These are phyloP conservation scores for Rhinophrynus dorsalis DNA, from an alignment of 2,797 vertebrate species.

Conservation along the genomic window DNA sequence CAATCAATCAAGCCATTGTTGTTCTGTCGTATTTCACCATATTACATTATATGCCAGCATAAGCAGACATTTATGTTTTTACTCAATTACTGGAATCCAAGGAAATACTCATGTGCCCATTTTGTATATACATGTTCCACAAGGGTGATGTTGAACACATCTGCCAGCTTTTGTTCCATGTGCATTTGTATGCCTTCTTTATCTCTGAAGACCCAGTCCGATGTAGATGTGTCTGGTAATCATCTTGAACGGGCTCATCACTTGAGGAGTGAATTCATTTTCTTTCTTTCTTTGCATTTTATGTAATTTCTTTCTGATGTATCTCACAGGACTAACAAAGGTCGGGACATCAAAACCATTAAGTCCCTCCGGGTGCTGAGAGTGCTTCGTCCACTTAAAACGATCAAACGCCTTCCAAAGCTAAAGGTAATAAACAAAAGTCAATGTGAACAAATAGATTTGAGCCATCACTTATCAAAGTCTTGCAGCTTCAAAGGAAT, in stretches of 20 bases:
- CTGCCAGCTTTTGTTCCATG: constrained; percentile 1
- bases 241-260: constrained; percentile 7
- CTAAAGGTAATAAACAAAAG: constrained; percentile 79
- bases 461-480: constrained; percentile 17
- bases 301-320: not conserved
- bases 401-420: constrained; percentile 96
- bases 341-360: constrained; percentile 97
- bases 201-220: not conserved
- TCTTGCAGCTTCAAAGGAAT: constrained; percentile 6
- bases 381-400: constrained; percentile 93
- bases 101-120: not conserved
- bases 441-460: constrained; percentile 10
- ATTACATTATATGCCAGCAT: not conserved
- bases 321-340: constrained; percentile 87
- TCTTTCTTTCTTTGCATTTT: not conserved
- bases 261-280: not conserved
- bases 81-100: not conserved
- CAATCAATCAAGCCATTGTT: not conserved
- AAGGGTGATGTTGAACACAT: constrained; percentile 1
- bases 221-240: constrained; percentile 20
- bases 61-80: not conserved
- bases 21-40: too few relatives aligned
- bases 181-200: not conserved
- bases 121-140: not conserved
- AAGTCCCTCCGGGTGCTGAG: constrained; percentile 94